Percentiles rank a stretch among this genome's conserved stretches.
These are phyloP conservation scores for Macrobrachium nipponense DNA, from an alignment of 1,140 invertebrate genomes.

Conservation along the genomic window DNA sequence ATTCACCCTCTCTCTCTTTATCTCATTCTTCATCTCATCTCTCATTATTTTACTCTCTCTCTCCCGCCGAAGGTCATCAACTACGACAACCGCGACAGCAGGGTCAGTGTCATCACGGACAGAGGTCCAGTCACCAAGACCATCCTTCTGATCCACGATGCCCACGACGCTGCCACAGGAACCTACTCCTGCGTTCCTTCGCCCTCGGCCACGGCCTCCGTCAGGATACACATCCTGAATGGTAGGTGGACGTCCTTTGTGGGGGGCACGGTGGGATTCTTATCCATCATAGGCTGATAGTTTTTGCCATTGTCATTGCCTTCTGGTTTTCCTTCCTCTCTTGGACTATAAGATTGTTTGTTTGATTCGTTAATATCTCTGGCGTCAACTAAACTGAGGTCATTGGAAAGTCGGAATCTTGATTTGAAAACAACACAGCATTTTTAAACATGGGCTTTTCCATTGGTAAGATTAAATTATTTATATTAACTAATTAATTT, in stretches of 20 bases:
- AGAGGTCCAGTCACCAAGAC: conserved; percentile 58
- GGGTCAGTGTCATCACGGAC: conserved; percentile 59
- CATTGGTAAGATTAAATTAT: too few relatives aligned
- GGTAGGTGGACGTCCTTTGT: conserved; percentile 31
- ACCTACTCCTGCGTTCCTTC: conserved; percentile 62
- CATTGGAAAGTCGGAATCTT: too few relatives aligned
- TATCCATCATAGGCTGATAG: too few relatives aligned
- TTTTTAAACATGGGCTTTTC: too few relatives aligned
- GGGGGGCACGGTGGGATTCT: background rate
- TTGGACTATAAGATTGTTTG: too few relatives aligned
- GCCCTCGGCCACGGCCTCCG: conserved; percentile 58
- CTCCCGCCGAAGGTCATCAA: conserved; percentile 52
- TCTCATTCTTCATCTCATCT: background rate
- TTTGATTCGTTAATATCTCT: too few relatives aligned
- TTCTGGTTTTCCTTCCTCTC: too few relatives aligned
- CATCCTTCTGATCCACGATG: conserved; percentile 62
- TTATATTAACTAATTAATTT: too few relatives aligned
- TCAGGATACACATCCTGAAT: conserved; percentile 63
- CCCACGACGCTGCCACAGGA: conserved; percentile 53
- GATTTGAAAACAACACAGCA: too few relatives aligned
- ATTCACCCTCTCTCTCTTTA: background rate
- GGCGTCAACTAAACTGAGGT: too few relatives aligned
- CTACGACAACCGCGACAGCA: conserved; percentile 60
- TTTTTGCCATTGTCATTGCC: too few relatives aligned
- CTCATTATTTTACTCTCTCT: background rate